Base-by-base conservation (phyloP, 2,797 vertebrate species). In the Varecia variegata region DNA sequence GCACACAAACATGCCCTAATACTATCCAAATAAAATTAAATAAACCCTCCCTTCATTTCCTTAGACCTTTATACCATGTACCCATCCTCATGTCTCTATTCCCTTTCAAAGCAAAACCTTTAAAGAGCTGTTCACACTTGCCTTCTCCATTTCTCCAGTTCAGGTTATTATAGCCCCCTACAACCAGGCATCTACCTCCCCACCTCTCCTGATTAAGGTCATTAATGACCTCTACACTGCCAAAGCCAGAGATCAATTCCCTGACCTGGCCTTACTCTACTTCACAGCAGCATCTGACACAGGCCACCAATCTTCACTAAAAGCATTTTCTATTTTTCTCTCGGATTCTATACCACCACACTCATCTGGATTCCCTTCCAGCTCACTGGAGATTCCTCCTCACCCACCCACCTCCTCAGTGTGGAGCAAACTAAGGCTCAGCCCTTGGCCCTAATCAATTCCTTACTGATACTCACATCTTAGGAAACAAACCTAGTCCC, bases 61-160 rank as follows among this genome's bases (percentile, higher is more conserved):
- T 40, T 10, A 7, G 15, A 58, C 32, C 35, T 50, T 25, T 77
- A 70, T 18, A 12, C 40, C 13, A 60, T 10, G 50, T 25, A 74
- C 14, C 47, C 7, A 35, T 62, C 47, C 76, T 58, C 77, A 58
- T 56, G 56, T 73, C 50, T 88, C 82, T 35, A 7, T 27, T 73
- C 25, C 58, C 70, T 85, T 77, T 88, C 54, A 96, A 89, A 91
- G 87, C 84, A 86, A 70, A 92, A 67, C 32, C 73, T 74, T 25
- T 77, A 23, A 68, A 74, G 43, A 38, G 1, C 56, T 62, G 35
- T 45, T 8, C 62, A 45, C 7, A 56, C 60, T 7, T 38, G 45
- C 32, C 43, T 20, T 79, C 73, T 90, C 67, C 17, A 56, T 38
- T 38, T 91, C 54, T 45, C 38, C 45, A 73, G 43, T 43, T 40